A percentile compares a stretch with the other conserved stretches of the same genome.
Evolutionary conservation across 2,113 vertebrate species (phyloP).

Genomic region (Phylloscopus whistleri): DNA sequence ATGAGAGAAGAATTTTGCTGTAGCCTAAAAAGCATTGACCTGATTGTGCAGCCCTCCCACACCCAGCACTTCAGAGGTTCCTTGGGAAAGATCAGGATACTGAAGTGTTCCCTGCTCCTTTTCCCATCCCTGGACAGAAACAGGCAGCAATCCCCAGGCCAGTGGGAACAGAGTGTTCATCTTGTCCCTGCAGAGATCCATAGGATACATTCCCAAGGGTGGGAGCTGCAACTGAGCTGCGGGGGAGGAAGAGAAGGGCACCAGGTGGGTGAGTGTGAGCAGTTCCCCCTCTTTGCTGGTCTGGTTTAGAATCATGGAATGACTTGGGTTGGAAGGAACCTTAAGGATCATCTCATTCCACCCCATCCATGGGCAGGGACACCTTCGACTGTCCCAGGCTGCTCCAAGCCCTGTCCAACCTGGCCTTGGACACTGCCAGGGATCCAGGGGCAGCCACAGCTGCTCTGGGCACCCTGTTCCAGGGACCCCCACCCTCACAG

Average conservation of each 20-base stretch:
- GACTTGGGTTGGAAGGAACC: background rate
- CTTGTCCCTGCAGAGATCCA: background rate
- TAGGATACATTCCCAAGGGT: background rate
- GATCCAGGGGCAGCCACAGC: background rate
- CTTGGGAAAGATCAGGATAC: background rate
- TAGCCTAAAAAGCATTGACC: background rate
- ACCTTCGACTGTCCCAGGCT: accelerated
- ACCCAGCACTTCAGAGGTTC: background rate
- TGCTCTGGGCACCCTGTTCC: background rate
- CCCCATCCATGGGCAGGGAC: background rate
- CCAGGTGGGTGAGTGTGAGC: background rate
- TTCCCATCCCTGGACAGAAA: background rate
- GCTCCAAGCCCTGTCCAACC: accelerated
- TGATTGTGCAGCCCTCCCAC: background rate
- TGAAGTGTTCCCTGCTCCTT: background rate
- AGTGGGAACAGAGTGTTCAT: background rate
- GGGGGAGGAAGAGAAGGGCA: background rate
- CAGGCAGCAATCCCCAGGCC: background rate
- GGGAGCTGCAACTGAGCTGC: background rate
- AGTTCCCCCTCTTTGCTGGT: background rate
- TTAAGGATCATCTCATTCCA: background rate
- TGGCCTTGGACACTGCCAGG: background rate
- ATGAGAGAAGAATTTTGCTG: background rate
- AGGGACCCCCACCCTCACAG: background rate
- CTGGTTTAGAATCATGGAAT: background rate